Conservation (phyloP, 1,140 invertebrate species). For the Solenopsis fugax region DNA sequence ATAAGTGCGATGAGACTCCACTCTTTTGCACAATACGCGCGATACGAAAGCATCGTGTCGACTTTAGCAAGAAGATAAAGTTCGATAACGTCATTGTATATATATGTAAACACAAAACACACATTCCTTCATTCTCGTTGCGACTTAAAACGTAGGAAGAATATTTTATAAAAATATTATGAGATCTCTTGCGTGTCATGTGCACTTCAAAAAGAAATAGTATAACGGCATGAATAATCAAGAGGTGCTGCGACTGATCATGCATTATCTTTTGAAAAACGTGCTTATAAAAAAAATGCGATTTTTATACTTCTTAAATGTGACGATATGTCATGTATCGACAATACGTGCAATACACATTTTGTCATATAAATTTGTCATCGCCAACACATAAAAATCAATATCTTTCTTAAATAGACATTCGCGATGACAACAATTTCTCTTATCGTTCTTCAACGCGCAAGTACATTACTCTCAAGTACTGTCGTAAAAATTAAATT, state of each 20-base stretch:
- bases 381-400: neutral
- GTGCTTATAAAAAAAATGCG: too few species aligned
- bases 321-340: neutral
- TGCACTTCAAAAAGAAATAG: neutral
- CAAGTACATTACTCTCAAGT: neutral
- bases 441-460: neutral
- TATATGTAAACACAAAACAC: conserved; percentile 44
- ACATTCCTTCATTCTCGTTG: conserved; percentile 79
- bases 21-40: neutral
- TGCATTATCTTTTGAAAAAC: conserved; percentile 64
- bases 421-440: neutral
- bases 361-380: neutral
- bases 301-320: neutral
- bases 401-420: neutral
- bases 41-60: conserved; percentile 1
- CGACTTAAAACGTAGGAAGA: conserved; percentile 75
- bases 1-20: neutral
- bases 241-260: conserved; percentile 28
- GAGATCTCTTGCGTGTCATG: neutral
- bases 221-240: conserved; percentile 31
- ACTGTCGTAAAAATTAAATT: conserved; percentile 28
- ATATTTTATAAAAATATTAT: conserved; percentile 26
- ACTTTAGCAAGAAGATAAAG: conserved; percentile 22
- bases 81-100: conserved; percentile 36
- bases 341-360: neutral